Conservation (phyloP, 1,140 invertebrate genomes). For the Aphaenogaster ashmeadi region DNA sequence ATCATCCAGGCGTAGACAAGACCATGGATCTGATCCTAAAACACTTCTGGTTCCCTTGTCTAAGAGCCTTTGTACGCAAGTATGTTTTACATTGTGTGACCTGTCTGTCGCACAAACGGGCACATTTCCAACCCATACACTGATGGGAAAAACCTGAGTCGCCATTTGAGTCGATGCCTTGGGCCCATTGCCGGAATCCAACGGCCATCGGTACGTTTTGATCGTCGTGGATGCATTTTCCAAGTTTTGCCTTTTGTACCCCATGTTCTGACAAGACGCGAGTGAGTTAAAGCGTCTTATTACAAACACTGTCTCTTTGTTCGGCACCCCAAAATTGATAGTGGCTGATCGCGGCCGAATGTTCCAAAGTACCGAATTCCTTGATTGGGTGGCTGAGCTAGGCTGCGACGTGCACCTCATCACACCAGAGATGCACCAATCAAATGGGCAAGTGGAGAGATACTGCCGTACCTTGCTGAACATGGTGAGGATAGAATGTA, state of each 20-base stretch:
- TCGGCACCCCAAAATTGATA: constrained; percentile 15
- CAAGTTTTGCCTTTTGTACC: neutral
- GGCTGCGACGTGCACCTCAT: constrained; percentile 5
- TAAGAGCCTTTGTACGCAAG: constrained; percentile 2
- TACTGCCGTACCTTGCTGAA: constrained; percentile 10
- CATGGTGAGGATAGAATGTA: constrained; percentile 6
- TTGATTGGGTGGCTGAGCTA: neutral
- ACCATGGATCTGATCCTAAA: constrained; percentile 3
- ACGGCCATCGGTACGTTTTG: neutral
- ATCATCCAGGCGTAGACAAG: constrained; percentile 7
- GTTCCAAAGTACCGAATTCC: neutral
- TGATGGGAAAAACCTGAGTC: neutral
- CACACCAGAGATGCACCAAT: constrained; percentile 24
- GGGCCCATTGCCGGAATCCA: neutral
- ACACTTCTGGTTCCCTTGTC: constrained; percentile 14
- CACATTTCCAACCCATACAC: constrained; percentile 7
- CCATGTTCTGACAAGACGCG: constrained; percentile 6
- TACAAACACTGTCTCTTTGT: neutral
- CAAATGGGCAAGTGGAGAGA: constrained; percentile 11
- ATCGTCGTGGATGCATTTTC: constrained; percentile 7
- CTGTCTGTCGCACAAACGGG: neutral
- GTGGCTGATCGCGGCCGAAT: constrained; percentile 31
- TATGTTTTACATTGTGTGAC: constrained; percentile 5
- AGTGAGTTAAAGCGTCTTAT: neutral
- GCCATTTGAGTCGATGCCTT: neutral